Evolutionary conservation across 2,797 vertebrate species (phyloP), one percentile per base, ranked within the genome.

Genomic region (Eurystomus glaucurus): DNA sequence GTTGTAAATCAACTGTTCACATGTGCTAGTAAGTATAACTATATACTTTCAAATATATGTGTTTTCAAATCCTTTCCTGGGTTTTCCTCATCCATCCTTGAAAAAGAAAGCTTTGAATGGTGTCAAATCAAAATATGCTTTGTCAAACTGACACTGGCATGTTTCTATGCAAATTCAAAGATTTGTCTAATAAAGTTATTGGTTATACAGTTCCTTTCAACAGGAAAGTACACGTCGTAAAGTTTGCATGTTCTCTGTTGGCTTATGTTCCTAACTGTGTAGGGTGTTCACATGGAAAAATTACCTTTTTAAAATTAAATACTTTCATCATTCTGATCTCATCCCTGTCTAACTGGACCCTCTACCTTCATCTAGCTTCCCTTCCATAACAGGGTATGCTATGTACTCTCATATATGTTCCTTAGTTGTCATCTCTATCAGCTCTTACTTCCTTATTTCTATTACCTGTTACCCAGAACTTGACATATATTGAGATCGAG

Each of bases 1-100:
- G 58, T 41, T 95, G 95, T 91, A 97, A 96, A 94, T 97, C 94
- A 97, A 87, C 55, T 79, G 29, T 85, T 97, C 85, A 94, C 61
- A 93, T 94, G 71, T 92, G 70, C 25, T 96, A 39, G 20, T 48
- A 97, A 87, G 25, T 80, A 80, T 72, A 97, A 97, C 96, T 75
- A 80, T 65, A 37, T 91, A 88, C 92, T 96, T 97, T 65, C 35
- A 35, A 35, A 35, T 35, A 35, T 35, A 68, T 90, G 25, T 57
- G 70, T 43, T 97, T 97, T 96, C 88, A 91, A 96, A 75, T 4
- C 1, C 65, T 89, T 96, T 89, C 23, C 55, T 50, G 14, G 15
- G 1, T 22, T 97, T 95, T 97, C 54, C 60, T 93, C 15, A 82
- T 57, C 46, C 83, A 37, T 41, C 58, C 28, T 82, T 88, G 8